phyloP scores from a whole-genome alignment of 2,113 vertebrate species.

The Ailuropoda melanoleuca region DNA sequence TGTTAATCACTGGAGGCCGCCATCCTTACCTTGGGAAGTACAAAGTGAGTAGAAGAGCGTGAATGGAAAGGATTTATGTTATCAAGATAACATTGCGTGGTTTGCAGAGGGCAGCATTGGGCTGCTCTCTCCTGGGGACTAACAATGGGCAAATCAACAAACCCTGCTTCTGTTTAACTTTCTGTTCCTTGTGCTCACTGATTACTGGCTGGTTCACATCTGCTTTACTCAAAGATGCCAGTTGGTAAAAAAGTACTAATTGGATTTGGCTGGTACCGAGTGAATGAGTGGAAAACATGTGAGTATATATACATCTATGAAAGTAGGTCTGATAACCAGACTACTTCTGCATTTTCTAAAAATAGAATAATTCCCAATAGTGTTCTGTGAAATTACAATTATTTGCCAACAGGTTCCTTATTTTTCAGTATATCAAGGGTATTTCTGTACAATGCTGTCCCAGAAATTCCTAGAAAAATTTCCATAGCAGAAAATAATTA shows the following conservation, averaged over 20 bases:
- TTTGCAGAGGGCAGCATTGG: not conserved
- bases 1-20: slow-evolving; percentile 87
- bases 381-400: not conserved
- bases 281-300: not conserved
- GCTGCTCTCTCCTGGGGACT: not conserved
- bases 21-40: slow-evolving; percentile 89
- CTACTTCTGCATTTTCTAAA: not conserved
- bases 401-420: not conserved
- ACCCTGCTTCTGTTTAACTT: not conserved
- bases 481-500: slow-evolving; percentile 10
- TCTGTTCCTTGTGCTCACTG: not conserved
- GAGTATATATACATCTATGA: not conserved
- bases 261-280: not conserved
- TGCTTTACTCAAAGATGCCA: not conserved
- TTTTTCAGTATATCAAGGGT: not conserved
- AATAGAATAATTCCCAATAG: not conserved
- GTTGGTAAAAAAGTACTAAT: not conserved
- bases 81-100: not conserved
- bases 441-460: not conserved
- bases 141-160: not conserved
- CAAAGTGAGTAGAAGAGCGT: slow-evolving; percentile 79
- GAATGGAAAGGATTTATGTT: not conserved
- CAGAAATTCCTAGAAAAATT: slow-evolving; percentile 44
- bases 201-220: not conserved
- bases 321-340: not conserved